Evolutionary conservation across 2,888 invertebrate genomes (phyloP).

Genomic region (Conops quadrifasciatus): DNA sequence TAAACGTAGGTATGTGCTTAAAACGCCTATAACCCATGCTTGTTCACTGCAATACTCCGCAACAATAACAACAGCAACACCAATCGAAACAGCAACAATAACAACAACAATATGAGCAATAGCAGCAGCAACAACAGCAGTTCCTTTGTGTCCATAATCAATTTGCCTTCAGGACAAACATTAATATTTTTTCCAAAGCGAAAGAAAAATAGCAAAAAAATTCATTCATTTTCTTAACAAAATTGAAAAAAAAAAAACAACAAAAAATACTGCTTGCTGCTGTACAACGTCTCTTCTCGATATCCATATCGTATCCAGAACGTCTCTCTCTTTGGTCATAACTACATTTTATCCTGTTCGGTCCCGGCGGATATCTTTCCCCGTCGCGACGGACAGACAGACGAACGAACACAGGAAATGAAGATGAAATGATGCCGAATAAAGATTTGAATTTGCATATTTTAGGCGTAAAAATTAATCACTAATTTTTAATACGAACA

Average conservation of each 20-base stretch:
- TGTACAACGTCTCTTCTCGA: constrained; percentile 35
- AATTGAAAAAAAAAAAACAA: constrained; percentile 32
- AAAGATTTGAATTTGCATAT: constrained; percentile 60
- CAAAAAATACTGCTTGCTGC: too few relatives aligned
- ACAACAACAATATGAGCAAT: neutral
- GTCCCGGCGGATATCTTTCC: constrained; percentile 10
- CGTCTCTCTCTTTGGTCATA: constrained; percentile 32
- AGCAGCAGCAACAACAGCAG: neutral
- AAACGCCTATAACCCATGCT: neutral
- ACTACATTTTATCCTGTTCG: constrained; percentile 33
- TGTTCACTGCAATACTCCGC: too few relatives aligned
- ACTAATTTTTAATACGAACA: constrained; percentile 61
- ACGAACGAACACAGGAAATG: constrained; percentile 22
- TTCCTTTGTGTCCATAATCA: constrained; percentile 56
- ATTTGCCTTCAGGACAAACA: constrained; percentile 57
- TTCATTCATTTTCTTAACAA: constrained; percentile 26
- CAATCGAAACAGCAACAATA: neutral
- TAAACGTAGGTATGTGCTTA: neutral
- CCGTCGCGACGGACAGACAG: neutral
- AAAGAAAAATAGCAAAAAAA: neutral
- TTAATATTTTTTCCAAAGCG: constrained; percentile 35
- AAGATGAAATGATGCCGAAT: constrained; percentile 30
- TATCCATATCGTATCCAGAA: too few relatives aligned
- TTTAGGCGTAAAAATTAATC: constrained; percentile 63
- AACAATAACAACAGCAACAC: neutral